A percentile compares a stretch with the other conserved stretches of the same genome.
phyloP scores from a whole-genome alignment of 2,113 vertebrate species.

The Melanocharis versteri region DNA sequence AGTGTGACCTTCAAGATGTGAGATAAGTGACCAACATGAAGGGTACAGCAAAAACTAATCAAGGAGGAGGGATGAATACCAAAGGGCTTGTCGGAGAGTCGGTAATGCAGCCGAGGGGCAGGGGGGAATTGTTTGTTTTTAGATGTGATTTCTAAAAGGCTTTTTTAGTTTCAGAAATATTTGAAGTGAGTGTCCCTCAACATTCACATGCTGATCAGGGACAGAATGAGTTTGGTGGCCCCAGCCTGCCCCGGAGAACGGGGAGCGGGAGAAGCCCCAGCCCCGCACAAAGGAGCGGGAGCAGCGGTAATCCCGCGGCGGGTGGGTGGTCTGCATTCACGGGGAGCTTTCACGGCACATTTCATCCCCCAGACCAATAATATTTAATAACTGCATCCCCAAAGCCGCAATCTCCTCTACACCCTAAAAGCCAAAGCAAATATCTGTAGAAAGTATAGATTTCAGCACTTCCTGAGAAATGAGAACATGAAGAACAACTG shows the following conservation, averaged over 20 bases:
- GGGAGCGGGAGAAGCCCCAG: not conserved
- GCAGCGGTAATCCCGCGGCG: not conserved
- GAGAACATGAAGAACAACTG: not conserved
- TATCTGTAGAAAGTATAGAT: not conserved
- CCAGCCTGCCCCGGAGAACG: slow-evolving; percentile 4
- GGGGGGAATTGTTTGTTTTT: slow-evolving; percentile 48
- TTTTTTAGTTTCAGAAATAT: slow-evolving; percentile 56
- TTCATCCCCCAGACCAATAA: not conserved
- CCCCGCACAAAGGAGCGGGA: slow-evolving; percentile 9
- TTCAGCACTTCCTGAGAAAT: slow-evolving; percentile 3
- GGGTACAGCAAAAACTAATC: slow-evolving; percentile 1
- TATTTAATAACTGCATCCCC: not conserved
- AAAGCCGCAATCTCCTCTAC: not conserved
- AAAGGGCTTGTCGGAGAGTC: slow-evolving; percentile 20
- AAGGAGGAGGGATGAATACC: slow-evolving; percentile 3
- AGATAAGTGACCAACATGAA: slow-evolving; percentile 35
- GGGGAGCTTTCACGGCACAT: slow-evolving; percentile 9
- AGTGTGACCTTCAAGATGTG: slow-evolving; percentile 40
- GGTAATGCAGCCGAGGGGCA: not conserved
- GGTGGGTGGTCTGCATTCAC: slow-evolving; percentile 58
- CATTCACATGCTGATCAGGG: slow-evolving; percentile 50
- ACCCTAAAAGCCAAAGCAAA: slow-evolving; percentile 27
- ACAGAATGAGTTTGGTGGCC: slow-evolving; percentile 8
- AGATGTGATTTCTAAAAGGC: slow-evolving; percentile 53
- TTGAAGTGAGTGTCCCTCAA: slow-evolving; percentile 25